phyloP scores from a whole-genome alignment of 2,888 invertebrate species.

The Actias luna region DNA sequence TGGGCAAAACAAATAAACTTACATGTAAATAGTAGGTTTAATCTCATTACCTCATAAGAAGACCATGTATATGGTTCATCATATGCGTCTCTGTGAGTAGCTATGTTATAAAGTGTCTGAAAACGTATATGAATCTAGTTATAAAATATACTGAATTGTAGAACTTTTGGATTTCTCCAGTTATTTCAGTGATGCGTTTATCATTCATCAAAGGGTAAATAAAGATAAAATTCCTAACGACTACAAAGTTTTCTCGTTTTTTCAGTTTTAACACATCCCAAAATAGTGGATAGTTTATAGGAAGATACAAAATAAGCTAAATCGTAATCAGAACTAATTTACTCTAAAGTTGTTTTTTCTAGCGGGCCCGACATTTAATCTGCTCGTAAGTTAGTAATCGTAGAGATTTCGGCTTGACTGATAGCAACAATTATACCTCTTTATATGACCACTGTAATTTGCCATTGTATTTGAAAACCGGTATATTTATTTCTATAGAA shows the following conservation, averaged over 20 bases:
- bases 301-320: not conserved
- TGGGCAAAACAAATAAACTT: conserved; percentile 28
- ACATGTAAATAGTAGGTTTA: conserved; percentile 59
- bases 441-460: not conserved
- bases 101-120: conserved; percentile 65
- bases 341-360: not conserved
- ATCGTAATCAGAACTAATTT: not conserved
- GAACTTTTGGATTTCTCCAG: no score
- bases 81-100: conserved; percentile 59
- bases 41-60: conserved; percentile 60
- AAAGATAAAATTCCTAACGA: no score
- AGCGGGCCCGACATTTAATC: not conserved
- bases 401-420: not conserved
- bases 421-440: not conserved
- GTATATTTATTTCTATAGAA: not conserved
- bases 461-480: not conserved
- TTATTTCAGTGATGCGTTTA: no score
- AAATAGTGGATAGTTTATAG: not conserved
- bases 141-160: not conserved
- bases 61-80: conserved; percentile 69
- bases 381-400: not conserved
- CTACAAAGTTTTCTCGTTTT: no score
- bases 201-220: no score
- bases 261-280: not conserved
- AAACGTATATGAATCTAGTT: conserved; percentile 27